These are phyloP conservation scores for Scolopax mira DNA, from an alignment of 2,113 vertebrate genomes.

Conservation along the genomic window DNA sequence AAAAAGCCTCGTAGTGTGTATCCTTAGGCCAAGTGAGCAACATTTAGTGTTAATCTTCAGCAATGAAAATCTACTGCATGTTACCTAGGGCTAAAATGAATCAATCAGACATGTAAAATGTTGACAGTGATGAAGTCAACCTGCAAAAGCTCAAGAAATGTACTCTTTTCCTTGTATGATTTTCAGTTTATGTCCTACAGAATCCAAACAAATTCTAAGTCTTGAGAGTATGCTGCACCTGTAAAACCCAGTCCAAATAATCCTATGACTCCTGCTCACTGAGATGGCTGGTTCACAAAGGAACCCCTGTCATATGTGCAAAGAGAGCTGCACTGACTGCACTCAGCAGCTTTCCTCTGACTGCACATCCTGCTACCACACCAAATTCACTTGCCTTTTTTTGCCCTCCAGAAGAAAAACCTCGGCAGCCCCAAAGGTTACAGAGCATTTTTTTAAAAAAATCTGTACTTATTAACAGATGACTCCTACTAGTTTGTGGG, in stretches of 20 bases:
- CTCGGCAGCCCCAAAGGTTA: background rate
- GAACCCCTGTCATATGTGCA: accelerated
- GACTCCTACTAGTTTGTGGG: constrained; percentile 48
- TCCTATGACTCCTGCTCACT: background rate
- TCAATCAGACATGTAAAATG: background rate
- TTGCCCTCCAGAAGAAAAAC: background rate
- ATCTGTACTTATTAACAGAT: constrained; percentile 62
- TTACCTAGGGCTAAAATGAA: background rate
- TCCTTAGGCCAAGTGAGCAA: background rate
- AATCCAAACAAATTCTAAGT: background rate
- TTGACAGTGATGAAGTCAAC: background rate
- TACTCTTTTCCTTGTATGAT: background rate
- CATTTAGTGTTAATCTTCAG: background rate
- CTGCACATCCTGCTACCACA: background rate
- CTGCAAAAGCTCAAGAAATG: background rate
- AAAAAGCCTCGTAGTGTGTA: constrained; percentile 17
- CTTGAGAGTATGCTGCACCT: background rate
- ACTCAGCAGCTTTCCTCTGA: background rate
- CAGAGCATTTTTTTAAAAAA: constrained; percentile 37
- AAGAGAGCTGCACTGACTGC: background rate
- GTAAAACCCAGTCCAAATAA: background rate
- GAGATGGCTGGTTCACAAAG: background rate
- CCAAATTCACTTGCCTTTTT: background rate
- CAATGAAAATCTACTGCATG: background rate
- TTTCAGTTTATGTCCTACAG: background rate